Percentiles rank a stretch among this genome's conserved stretches.
Evolutionary conservation across 1,140 invertebrate genomes (phyloP).

Genomic region (Aphis gossypii): DNA sequence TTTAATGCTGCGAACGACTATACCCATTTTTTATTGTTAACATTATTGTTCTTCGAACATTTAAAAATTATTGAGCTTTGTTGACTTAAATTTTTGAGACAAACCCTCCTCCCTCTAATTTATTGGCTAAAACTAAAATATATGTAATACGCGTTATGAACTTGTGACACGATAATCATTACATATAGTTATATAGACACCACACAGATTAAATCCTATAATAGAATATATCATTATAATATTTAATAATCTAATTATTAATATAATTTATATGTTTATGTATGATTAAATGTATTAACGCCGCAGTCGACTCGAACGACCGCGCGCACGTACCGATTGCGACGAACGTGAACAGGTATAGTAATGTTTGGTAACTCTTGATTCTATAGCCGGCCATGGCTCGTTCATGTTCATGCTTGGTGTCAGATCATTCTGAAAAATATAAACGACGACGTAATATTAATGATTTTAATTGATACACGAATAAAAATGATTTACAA

Average conservation of each 20-base stretch:
- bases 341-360: slow-evolving; percentile 46
- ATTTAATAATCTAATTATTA: not conserved
- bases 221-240: not conserved
- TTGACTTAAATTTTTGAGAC: no score
- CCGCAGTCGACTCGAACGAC: not conserved
- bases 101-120: no score
- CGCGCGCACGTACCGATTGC: not conserved
- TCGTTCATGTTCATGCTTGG: slow-evolving; percentile 52
- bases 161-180: not conserved
- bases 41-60: no score
- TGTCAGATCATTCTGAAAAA: slow-evolving; percentile 47
- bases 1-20: not conserved
- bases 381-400: slow-evolving; percentile 35
- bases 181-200: not conserved
- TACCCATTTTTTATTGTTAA: no score
- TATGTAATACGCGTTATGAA: no score
- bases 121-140: no score
- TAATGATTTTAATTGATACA: not conserved
- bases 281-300: not conserved
- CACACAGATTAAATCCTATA: not conserved
- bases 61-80: no score
- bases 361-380: slow-evolving; percentile 27
- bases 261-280: not conserved
- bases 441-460: not conserved
- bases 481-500: not conserved